A percentile compares a stretch with the other conserved stretches of the same genome.
These are phyloP conservation scores for Mesorhabditis sp. DNA, from an alignment of 2,888 invertebrate genomes.

Conservation along the genomic window DNA sequence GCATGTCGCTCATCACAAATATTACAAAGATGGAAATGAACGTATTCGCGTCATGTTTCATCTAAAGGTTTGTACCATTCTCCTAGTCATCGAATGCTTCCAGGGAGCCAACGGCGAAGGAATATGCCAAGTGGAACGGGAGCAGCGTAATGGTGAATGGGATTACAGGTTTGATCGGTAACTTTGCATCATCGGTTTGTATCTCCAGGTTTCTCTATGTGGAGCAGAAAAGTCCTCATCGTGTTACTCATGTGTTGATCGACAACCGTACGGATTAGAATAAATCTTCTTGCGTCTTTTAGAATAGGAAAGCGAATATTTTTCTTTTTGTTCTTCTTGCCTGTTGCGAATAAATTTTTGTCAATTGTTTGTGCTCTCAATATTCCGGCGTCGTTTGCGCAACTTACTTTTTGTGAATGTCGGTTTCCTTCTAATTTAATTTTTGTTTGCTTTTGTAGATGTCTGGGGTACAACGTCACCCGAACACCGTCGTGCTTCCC, in stretches of 20 bases:
- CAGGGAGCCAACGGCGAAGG: conserved; percentile 46
- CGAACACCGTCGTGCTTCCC: conserved; percentile 49
- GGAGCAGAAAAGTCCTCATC: conserved; percentile 37
- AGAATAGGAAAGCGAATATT: conserved; percentile 14
- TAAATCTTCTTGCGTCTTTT: background rate
- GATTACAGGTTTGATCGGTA: conserved; percentile 19
- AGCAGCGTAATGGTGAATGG: conserved; percentile 45
- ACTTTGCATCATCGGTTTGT: background rate
- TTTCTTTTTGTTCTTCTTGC: conserved; percentile 6
- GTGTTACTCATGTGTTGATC: conserved; percentile 43
- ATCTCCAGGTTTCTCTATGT: conserved; percentile 43
- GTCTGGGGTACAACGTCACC: conserved; percentile 42
- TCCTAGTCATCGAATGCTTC: conserved; percentile 7
- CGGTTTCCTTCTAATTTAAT: conserved; percentile 6
- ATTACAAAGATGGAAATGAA: conserved; percentile 48
- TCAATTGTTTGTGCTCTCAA: background rate
- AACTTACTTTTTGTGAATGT: background rate
- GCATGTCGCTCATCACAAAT: conserved; percentile 44
- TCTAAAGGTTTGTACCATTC: conserved; percentile 31
- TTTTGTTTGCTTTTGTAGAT: conserved; percentile 27
- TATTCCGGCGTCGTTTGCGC: background rate
- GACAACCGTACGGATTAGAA: conserved; percentile 40
- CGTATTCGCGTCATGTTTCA: conserved; percentile 52
- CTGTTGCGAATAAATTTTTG: background rate
- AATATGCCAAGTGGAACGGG: conserved; percentile 49